These are phyloP conservation scores for Dendrolimus punctatus DNA, from an alignment of 1,140 invertebrate species.

Conservation along the genomic window DNA sequence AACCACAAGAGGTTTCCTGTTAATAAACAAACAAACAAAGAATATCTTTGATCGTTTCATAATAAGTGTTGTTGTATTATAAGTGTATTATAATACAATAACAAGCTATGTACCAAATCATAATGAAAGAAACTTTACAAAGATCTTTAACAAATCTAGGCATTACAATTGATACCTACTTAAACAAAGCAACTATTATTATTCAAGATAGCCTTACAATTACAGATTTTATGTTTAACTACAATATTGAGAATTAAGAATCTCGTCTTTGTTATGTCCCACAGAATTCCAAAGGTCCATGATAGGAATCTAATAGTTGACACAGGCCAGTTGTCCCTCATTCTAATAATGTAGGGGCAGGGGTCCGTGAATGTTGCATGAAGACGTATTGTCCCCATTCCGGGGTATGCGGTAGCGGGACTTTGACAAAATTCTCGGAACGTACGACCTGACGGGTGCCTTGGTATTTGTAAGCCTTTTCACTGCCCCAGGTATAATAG, in stretches of 20 bases:
- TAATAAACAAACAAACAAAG: no score
- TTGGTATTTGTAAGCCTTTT: constrained; percentile 26
- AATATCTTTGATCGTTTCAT: no score
- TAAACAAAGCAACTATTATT: no score
- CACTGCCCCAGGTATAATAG: constrained; percentile 14
- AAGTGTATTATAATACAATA: no score
- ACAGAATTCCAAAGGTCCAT: constrained; percentile 5
- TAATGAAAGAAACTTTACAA: no score
- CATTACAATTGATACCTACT: no score
- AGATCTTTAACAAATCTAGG: no score
- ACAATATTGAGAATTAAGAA: background rate
- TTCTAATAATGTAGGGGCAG: constrained; percentile 29
- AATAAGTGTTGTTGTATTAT: no score
- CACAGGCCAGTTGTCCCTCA: constrained; percentile 22
- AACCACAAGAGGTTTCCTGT: no score
- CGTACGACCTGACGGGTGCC: constrained; percentile 23
- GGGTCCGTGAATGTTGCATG: constrained; percentile 35
- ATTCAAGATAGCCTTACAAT: no score
- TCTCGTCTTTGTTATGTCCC: constrained; percentile 1
- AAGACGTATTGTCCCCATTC: constrained; percentile 40
- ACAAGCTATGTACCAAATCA: no score
- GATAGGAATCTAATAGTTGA: constrained; percentile 29
- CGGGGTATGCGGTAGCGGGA: constrained; percentile 24
- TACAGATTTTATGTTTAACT: background rate
- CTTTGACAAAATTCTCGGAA: constrained; percentile 52